Evolutionary conservation across 2,797 vertebrate genomes (phyloP), one percentile per base, ranked within the genome.

Genomic region (Heterohyrax brucei): DNA sequence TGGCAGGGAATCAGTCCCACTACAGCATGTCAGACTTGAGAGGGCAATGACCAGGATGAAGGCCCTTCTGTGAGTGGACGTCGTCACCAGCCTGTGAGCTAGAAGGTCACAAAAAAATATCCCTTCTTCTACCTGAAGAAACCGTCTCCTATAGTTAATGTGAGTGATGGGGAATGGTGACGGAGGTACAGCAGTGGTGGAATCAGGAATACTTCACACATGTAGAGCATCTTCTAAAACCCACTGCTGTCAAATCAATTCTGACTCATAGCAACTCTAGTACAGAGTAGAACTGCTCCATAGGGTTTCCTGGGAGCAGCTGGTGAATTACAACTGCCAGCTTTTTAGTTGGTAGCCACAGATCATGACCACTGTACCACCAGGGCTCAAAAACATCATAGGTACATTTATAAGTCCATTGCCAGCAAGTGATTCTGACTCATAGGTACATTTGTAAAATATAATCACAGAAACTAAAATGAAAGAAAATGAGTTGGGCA

Each of bases 111-210:
- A n/a, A 76, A 50, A 62, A 80, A 62, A 7, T 21, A 1, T 48
- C 10, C 8, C 3, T 33, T 85, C 30, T 77, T 77, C 85, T 85
- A 46, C 26, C 39, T 12, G 39, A 75, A 75, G 73, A 46, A 24
- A 46, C 22, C 26, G 39, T 46, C 39, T 72, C 77, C 81, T 82
- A 44, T 5, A 7, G 53, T 53, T 76, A 44, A 21, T 19, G 9
- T n/a, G 21, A 50, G 56, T 59, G 18, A 53, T 46, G 39, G 7
- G 28, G 2, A 14, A 8, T 3, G 14, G 6, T 0, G 0, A 14
- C 19, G 50, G 68, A 33, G 28, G 30, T 21, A 7, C 33, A 75
- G 79, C 46, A 77, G 22, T 22, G n/a, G 0, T 44, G 81, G 62
- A 21, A 68, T 28, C 13, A 26, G 19, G 53, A 46, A 13, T n/a